Conservation (phyloP, 1,140 invertebrate species). For the Caerostris extrusa region DNA sequence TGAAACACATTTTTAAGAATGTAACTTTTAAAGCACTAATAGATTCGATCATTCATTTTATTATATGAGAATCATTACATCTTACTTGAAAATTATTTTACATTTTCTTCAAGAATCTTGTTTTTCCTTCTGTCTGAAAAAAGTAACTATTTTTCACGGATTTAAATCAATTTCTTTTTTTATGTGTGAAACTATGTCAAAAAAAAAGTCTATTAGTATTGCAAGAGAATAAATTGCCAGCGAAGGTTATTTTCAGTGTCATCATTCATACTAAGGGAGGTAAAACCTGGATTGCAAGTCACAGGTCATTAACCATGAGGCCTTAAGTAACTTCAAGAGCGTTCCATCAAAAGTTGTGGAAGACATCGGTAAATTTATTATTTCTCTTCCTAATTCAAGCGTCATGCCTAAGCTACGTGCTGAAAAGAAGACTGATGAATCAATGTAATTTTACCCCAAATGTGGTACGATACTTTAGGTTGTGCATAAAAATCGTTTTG, state of each 20-base stretch:
- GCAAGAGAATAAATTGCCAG: too few species aligned
- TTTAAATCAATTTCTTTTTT: conserved; percentile 49
- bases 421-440: too few species aligned
- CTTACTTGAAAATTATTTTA: conserved; percentile 6
- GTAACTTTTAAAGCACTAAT: too few species aligned
- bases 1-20: too few species aligned
- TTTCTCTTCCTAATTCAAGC: too few species aligned
- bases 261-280: conserved; percentile 54
- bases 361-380: too few species aligned
- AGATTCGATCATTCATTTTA: conserved; percentile 1
- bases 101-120: not conserved
- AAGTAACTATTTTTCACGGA: not conserved
- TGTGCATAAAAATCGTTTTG: too few species aligned
- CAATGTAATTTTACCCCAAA: too few species aligned
- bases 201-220: conserved; percentile 14
- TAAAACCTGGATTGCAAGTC: conserved; percentile 65
- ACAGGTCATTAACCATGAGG: conserved; percentile 73
- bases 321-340: too few species aligned
- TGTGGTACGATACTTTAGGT: too few species aligned
- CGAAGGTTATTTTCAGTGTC: conserved; percentile 15
- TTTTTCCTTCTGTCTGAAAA: not conserved
- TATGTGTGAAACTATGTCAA: not conserved
- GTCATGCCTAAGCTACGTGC: too few species aligned
- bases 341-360: too few species aligned
- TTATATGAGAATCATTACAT: not conserved